Evolutionary conservation across 2,113 vertebrate genomes (phyloP).

Genomic region (Actenoides hombroni): DNA sequence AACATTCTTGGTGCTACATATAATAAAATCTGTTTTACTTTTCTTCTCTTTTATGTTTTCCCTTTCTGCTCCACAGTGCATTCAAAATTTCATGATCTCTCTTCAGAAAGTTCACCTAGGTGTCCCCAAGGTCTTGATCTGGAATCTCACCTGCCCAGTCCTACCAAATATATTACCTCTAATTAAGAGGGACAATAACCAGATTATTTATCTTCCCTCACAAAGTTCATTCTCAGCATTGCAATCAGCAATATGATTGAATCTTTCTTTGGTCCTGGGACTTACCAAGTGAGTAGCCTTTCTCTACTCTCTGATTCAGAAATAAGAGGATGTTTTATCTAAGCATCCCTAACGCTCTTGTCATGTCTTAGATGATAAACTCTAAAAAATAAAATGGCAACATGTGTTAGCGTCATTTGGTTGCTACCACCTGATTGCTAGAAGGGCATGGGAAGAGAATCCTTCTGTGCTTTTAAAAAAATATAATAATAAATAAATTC

Average conservation of each 20-base stretch:
- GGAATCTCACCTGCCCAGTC: rapidly evolving
- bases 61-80: not conserved
- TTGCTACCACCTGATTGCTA: not conserved
- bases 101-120: not conserved
- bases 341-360: not conserved
- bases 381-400: not conserved
- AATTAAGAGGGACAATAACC: not conserved
- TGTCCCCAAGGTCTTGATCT: not conserved
- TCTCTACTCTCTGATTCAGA: not conserved
- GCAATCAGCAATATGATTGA: rapidly evolving
- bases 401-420: not conserved
- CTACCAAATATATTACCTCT: not conserved
- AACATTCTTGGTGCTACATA: not conserved
- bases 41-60: not conserved
- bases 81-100: not conserved
- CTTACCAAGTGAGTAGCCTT: not conserved
- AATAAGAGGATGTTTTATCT: not conserved
- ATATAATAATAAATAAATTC: too few species aligned
- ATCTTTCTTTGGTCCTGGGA: not conserved
- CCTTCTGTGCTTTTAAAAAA: not conserved
- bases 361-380: rapidly evolving
- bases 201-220: not conserved
- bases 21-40: not conserved
- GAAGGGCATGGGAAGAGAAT: not conserved
- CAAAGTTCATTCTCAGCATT: rapidly evolving